These are phyloP conservation scores for Opisthocomus hoazin DNA, from an alignment of 2,113 vertebrate genomes.

Conservation along the genomic window DNA sequence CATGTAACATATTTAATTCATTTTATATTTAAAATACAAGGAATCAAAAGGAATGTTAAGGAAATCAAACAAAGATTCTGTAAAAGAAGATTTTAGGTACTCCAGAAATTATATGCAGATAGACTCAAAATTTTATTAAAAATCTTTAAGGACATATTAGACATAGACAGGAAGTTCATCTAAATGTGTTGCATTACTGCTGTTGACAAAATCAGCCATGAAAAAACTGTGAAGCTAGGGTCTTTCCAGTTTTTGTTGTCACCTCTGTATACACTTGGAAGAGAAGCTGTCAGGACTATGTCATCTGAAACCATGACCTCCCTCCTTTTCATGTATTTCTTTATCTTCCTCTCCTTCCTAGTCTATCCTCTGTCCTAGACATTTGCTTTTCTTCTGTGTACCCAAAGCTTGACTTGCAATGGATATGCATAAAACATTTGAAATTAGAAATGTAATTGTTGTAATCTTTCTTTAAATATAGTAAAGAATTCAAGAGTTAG, in stretches of 20 bases:
- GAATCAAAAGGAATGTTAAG: background rate
- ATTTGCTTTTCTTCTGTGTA: background rate
- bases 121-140: background rate
- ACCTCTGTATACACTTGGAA: background rate
- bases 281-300: background rate
- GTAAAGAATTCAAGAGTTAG: background rate
- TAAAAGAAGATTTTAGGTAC: background rate
- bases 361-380: background rate
- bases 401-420: background rate
- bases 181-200: background rate
- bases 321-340: background rate
- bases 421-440: background rate
- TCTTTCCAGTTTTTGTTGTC: background rate
- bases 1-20: background rate
- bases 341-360: background rate
- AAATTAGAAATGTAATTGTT: background rate
- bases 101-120: background rate
- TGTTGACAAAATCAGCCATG: background rate
- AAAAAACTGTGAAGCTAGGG: background rate
- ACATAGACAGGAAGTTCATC: background rate
- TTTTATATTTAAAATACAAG: background rate
- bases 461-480: background rate
- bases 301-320: background rate
- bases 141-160: background rate
- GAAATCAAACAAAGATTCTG: background rate